Evolutionary conservation across 2,888 invertebrate species (phyloP).

Genomic region (Mimachlamys varia): DNA sequence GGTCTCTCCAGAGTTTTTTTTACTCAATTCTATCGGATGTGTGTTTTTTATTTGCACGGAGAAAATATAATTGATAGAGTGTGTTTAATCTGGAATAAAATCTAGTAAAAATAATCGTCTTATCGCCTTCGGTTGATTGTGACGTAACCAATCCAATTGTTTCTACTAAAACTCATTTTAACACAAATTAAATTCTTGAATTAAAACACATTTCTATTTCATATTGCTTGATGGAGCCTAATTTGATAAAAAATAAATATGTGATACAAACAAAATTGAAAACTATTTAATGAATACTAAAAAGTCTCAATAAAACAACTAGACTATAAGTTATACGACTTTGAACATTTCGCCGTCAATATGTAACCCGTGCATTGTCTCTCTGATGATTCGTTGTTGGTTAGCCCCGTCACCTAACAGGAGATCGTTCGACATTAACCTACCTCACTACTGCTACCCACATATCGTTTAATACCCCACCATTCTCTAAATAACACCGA

Average conservation of each 20-base stretch:
- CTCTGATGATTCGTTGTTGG: no score
- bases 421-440: not conserved
- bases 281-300: not conserved
- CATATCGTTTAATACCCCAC: not conserved
- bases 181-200: not conserved
- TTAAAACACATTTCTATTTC: not conserved
- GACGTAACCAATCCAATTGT: not conserved
- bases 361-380: no score
- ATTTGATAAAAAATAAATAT: not conserved
- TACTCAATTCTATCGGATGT: not conserved
- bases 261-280: no score
- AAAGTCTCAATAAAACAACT: no score
- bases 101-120: not conserved
- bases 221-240: not conserved
- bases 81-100: not conserved
- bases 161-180: not conserved
- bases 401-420: no score
- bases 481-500: not conserved
- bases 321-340: no score
- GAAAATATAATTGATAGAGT: not conserved
- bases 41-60: not conserved
- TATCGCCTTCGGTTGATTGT: not conserved
- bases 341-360: no score
- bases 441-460: not conserved
- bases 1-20: not conserved